These are phyloP conservation scores for Chiloscyllium plagiosum DNA, from an alignment of 2,113 vertebrate genomes.

Conservation along the genomic window DNA sequence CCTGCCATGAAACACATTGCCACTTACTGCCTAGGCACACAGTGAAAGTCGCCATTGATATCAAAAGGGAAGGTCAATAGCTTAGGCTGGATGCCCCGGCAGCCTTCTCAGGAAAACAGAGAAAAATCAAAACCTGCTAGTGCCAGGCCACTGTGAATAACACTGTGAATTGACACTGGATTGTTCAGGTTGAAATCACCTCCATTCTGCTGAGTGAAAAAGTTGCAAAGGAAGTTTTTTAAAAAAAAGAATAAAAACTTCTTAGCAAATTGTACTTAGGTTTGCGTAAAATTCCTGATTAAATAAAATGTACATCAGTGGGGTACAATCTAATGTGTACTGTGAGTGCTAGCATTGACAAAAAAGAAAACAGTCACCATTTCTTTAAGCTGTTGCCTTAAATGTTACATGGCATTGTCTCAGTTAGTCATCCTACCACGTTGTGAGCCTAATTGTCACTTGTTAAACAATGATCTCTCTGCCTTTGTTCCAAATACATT, in stretches of 20 bases:
- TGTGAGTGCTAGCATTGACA: neutral
- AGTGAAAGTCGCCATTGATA: neutral
- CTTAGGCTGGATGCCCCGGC: neutral
- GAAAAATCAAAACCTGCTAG: neutral
- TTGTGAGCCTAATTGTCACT: neutral
- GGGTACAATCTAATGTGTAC: neutral
- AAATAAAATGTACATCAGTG: neutral
- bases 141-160: neutral
- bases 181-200: neutral
- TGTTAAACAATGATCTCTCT: neutral
- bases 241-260: neutral
- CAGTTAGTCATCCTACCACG: neutral
- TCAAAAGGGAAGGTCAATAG: neutral
- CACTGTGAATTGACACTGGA: neutral
- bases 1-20: neutral
- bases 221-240: neutral
- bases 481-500: neutral
- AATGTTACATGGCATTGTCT: neutral
- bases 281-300: neutral
- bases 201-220: neutral
- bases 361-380: neutral
- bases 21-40: neutral
- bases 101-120: neutral
- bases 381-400: neutral
- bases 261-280: neutral